Conservation (phyloP, 1,140 invertebrate genomes). For the Drosophila ogumai region DNA sequence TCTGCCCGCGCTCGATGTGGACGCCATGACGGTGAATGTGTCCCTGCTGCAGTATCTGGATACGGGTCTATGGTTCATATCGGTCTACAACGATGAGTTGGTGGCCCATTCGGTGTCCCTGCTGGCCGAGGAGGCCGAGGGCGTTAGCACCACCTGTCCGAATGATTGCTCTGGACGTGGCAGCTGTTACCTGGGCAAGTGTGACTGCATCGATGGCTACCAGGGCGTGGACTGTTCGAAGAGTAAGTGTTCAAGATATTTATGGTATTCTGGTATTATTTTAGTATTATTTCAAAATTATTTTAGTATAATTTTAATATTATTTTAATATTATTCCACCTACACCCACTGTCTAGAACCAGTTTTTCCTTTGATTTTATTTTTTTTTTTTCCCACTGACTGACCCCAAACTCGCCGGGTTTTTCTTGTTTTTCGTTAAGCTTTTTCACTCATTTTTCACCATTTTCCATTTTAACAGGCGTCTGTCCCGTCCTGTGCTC, state of each 20-base stretch:
- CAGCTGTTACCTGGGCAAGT: constrained; percentile 97
- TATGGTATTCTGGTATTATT: neutral
- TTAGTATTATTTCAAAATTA: neutral
- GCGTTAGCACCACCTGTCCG: constrained; percentile 94
- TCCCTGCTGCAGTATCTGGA: constrained; percentile 95
- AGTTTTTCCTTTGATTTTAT: no score
- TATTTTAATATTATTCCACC: neutral
- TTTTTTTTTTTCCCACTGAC: constrained; percentile 18
- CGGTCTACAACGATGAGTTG: constrained; percentile 97
- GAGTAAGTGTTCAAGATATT: constrained; percentile 88
- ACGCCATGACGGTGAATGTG: constrained; percentile 92
- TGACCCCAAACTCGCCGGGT: neutral
- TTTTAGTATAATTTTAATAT: neutral
- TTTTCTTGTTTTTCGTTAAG: constrained; percentile 16
- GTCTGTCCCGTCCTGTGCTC: constrained; percentile 99
- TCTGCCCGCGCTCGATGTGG: constrained; percentile 85
- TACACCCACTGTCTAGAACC: neutral
- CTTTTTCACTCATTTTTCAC: constrained; percentile 9
- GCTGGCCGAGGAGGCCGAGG: constrained; percentile 93
- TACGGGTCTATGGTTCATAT: constrained; percentile 97
- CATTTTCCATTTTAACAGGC: constrained; percentile 86
- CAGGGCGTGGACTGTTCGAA: constrained; percentile 96
- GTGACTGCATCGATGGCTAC: constrained; percentile 97
- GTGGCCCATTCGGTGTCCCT: constrained; percentile 92
- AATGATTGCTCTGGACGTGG: constrained; percentile 98